These are phyloP conservation scores for Hirtodrosophila histrioides DNA, from an alignment of 2,888 invertebrate genomes.

Conservation along the genomic window DNA sequence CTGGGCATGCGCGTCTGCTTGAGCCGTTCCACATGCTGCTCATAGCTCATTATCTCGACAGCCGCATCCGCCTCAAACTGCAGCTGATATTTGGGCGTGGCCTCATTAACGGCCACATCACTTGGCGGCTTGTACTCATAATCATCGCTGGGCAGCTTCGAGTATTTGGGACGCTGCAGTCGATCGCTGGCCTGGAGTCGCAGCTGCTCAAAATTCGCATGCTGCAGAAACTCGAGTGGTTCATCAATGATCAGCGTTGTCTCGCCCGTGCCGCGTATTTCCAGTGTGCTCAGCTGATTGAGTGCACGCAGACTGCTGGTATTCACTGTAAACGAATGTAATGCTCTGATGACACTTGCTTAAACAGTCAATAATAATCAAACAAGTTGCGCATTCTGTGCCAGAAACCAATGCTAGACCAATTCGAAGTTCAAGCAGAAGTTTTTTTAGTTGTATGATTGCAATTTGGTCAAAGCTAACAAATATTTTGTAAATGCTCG, in stretches of 20 bases:
- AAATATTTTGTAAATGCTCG: no score
- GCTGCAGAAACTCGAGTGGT: conserved; percentile 84
- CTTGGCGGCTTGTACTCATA: conserved; percentile 83
- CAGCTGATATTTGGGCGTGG: conserved; percentile 56
- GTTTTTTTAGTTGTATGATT: no score
- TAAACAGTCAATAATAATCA: no score
- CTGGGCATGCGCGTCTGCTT: conserved; percentile 84
- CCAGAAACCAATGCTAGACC: no score
- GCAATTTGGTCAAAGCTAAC: no score
- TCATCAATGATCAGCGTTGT: conserved; percentile 85
- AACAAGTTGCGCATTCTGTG: no score
- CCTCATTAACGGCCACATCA: conserved; percentile 65
- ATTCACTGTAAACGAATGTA: conserved; percentile 69
- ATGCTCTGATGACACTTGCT: no score
- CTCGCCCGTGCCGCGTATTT: conserved; percentile 86
- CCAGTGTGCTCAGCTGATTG: conserved; percentile 86
- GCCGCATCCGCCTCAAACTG: conserved; percentile 61
- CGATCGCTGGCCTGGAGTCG: conserved; percentile 84
- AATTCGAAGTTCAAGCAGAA: no score
- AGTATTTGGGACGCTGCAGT: conserved; percentile 77
- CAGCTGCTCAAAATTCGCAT: conserved; percentile 86
- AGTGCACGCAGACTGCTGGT: conserved; percentile 80
- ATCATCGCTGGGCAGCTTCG: conserved; percentile 81
- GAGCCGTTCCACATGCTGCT: conserved; percentile 86
- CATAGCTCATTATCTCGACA: conserved; percentile 87